Conservation (phyloP, 2,797 vertebrate genomes). For the Etheostoma perlongum region DNA sequence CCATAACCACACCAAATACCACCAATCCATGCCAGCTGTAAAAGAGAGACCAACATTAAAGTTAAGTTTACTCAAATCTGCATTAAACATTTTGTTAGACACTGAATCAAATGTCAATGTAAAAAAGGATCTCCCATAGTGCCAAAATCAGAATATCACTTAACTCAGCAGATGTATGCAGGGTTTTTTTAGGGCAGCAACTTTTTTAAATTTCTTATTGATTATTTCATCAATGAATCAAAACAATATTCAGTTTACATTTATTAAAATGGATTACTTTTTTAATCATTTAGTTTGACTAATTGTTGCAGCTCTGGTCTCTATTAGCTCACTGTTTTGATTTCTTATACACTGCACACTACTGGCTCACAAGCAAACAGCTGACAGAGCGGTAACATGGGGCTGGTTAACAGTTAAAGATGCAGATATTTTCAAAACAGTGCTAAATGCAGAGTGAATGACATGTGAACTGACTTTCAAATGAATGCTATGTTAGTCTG, state of each 20-base stretch:
- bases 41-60: not conserved
- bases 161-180: not conserved
- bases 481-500: not conserved
- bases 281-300: not conserved
- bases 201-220: too few species aligned
- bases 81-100: not conserved
- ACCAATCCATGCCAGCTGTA: slow-evolving; percentile 91
- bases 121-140: too few species aligned
- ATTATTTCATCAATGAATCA: not conserved
- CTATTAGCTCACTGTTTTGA: not conserved
- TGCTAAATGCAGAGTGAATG: not conserved
- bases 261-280: not conserved
- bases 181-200: not conserved
- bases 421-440: not conserved
- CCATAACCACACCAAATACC: slow-evolving; percentile 89
- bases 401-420: not conserved
- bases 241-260: not conserved
- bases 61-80: not conserved
- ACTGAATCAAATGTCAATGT: slow-evolving; percentile 1
- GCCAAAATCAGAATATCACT: not conserved
- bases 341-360: not conserved
- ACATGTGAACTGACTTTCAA: not conserved
- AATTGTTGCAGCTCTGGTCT: not conserved
- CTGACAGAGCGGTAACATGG: not conserved
- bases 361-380: not conserved